A percentile compares a stretch with the other conserved stretches of the same genome.
These are phyloP conservation scores for Corythoichthys intestinalis DNA, from an alignment of 2,113 vertebrate species.

Conservation along the genomic window DNA sequence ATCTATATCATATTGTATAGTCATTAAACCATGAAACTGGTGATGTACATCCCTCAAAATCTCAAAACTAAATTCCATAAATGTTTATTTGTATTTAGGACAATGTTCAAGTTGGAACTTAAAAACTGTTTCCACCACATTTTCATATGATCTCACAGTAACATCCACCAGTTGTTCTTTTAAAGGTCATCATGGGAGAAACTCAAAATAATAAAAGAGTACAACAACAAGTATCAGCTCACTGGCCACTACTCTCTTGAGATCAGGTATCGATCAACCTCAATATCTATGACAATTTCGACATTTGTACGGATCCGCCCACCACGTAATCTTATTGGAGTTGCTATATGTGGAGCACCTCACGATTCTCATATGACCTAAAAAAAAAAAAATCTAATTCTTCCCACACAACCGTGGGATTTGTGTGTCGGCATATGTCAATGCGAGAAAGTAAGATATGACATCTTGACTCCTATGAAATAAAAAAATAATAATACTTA, in stretches of 20 bases:
- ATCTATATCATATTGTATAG: too few species aligned
- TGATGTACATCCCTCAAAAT: too few species aligned
- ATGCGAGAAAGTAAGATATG: slow-evolving; percentile 9
- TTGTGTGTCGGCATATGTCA: not conserved
- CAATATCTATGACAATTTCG: not conserved
- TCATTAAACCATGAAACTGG: too few species aligned
- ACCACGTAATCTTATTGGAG: not conserved
- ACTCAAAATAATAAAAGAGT: not conserved
- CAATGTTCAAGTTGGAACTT: too few species aligned
- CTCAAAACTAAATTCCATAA: too few species aligned
- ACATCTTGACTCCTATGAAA: slow-evolving; percentile 19
- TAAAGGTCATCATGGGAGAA: not conserved
- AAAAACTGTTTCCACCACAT: too few species aligned
- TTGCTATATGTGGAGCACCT: not conserved
- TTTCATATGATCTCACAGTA: too few species aligned
- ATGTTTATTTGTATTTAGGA: too few species aligned
- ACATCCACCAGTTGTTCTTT: too few species aligned
- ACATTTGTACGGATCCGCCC: not conserved
- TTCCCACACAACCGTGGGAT: slow-evolving; percentile 2
- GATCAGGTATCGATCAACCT: not conserved
- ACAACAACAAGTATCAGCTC: not conserved
- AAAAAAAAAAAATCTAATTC: not conserved
- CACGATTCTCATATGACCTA: slow-evolving; percentile 6
- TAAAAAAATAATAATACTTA: slow-evolving; percentile 3
- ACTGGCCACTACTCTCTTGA: not conserved